Base-by-base conservation (phyloP, 2,797 vertebrate species). In the Gymnothorax javanicus region DNA sequence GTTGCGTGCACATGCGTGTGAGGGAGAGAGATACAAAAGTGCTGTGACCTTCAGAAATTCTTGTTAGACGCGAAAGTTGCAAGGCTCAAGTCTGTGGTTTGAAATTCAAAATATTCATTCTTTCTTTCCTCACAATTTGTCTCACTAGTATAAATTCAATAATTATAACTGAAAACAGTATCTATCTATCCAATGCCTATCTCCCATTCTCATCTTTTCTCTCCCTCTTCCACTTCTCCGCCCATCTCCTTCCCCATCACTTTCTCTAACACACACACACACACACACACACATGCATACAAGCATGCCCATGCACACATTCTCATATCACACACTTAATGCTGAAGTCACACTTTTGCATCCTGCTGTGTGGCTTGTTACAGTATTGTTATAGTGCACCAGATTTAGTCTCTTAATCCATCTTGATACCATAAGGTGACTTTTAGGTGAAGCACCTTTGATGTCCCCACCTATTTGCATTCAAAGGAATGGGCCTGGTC, bases 401-500 rank as follows among this genome's bases (percentile, higher is more conserved):
- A 11, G 87, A 84, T 86, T 69, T 54, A 86, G 56, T 85, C 83
- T 89, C 84, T 91, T 88, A 88, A 93, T 92, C 83, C 84, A 71
- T 83, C 71, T 20, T 69, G 67, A 84, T 56, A 86, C 17, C 82
- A 73, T 92, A 90, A 92, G 90, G 90, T 93, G 91, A 93, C 90
- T 91, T 79, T 83, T 84, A 82, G 84, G 84, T 90, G 64, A 25
- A 27, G 54, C 0, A 50, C 89, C 90, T 93, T 93, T 94, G 90
- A 94, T 93, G 90, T 81, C 85, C 81, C 88, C 86, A 67, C 58
- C 90, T 85, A 92, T 95, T 93, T 92, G 89, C 89, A 95, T 94
- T 94, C 92, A 87, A 89, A 91, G 85, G 87, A 82, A 89, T 67
- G 27, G 83, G 71, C 50, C 82, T 71, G 0, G 85, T 82, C 85